Conservation (phyloP, 2,113 vertebrate species). For the Psettodes erumei region DNA sequence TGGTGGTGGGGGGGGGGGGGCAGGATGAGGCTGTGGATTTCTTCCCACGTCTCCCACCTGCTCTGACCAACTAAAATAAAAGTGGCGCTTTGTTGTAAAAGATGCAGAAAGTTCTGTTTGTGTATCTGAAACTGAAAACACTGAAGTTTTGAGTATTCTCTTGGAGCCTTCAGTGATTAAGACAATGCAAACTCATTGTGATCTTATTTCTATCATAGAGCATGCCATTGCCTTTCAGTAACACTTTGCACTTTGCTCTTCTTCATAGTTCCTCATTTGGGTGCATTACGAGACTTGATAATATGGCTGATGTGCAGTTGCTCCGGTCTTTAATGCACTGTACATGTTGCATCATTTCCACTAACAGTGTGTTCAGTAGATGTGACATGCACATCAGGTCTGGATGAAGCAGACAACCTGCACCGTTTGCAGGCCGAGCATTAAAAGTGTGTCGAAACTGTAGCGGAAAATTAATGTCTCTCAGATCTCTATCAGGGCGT, state of each 20-base stretch:
- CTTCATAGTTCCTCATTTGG: too few species aligned
- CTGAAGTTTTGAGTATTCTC: not conserved
- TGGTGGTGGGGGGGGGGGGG: constrained; percentile 15
- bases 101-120: not conserved
- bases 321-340: not conserved
- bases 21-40: constrained; percentile 36
- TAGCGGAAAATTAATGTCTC: not conserved
- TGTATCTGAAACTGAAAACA: not conserved
- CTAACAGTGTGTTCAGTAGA: not conserved
- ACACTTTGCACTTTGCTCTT: too few species aligned
- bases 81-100: constrained; percentile 23
- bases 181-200: not conserved
- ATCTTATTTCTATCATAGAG: not conserved
- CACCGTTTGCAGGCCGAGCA: not conserved
- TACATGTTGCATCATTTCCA: not conserved
- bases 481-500: not conserved
- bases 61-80: constrained; percentile 47
- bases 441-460: not conserved
- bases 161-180: not conserved
- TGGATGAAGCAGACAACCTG: constrained; percentile 3
- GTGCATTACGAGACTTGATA: constrained; percentile 5
- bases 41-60: constrained; percentile 24
- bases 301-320: not conserved
- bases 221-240: not conserved
- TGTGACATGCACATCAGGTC: not conserved